phyloP scores from a whole-genome alignment of 1,140 invertebrate species.

The Antheraea pernyi region DNA sequence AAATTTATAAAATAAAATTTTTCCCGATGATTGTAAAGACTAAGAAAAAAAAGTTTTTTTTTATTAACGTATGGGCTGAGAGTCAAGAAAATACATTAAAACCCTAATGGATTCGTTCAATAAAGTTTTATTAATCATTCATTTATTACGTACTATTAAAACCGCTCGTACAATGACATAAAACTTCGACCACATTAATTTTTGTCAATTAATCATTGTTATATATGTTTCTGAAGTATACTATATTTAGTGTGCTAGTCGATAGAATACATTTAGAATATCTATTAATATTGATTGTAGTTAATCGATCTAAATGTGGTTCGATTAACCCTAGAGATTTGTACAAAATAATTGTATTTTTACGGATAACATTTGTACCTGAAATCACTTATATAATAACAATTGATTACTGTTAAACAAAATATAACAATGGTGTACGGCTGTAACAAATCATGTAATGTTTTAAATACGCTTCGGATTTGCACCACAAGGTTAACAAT shows the following conservation, averaged over 20 bases:
- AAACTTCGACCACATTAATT: not conserved
- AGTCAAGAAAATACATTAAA: not conserved
- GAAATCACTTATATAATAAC: not conserved
- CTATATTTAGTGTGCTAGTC: no score
- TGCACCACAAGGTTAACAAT: slow-evolving; percentile 25
- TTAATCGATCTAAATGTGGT: no score
- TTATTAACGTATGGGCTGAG: not conserved
- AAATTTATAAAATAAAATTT: no score
- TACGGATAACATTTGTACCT: not conserved
- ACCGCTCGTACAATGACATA: not conserved
- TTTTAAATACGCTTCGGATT: slow-evolving; percentile 5
- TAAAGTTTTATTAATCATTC: not conserved
- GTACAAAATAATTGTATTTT: not conserved
- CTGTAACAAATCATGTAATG: slow-evolving; percentile 7
- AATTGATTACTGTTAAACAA: not conserved
- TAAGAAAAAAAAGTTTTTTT: no score
- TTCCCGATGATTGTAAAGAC: no score
- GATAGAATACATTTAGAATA: no score
- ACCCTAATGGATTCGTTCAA: not conserved
- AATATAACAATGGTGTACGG: not conserved
- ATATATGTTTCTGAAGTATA: no score
- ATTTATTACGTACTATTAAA: no score
- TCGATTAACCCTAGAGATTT: no score
- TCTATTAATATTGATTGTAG: no score
- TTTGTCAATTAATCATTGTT: not conserved